Evolutionary conservation across 2,797 vertebrate species (phyloP), one percentile per base, ranked within the genome.

Genomic region (Darevskia nairensis): DNA sequence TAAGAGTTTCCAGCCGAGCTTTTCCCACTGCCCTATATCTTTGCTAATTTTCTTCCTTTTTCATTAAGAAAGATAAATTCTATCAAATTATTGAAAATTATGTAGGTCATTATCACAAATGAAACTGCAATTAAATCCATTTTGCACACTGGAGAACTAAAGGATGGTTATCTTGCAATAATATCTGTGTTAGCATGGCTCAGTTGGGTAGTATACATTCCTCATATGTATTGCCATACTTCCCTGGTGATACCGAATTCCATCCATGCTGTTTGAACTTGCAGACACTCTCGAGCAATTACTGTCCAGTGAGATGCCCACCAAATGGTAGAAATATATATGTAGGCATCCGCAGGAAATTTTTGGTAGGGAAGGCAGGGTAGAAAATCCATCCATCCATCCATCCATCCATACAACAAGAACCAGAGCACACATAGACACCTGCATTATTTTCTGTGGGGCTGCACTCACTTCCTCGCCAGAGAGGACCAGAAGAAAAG

Each of bases 21-120:
- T 95, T 93, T 86, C 82, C 71, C 81, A 86, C 35, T 91, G 81
- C 86, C 85, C 69, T 80, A 74, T 92, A 89, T 93, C 85, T 80
- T 90, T 92, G 69, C 91, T 93, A 93, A 95, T 95, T 94, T 93
- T 72, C 90, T 87, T 91, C 92, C 94, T 89, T 93, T 94, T 87
- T 68, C 76, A 94, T 95, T 93, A 95, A 92, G 89, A 94, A 94
- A 94, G 94, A 95, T 90, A 93, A 94, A 95, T 93, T 93, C 83
- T 88, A 89, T 90, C 86, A 91, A 94, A 92, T 94, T 94, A 94
- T 86, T 91, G 85, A 93, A 95, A 95, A 94, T 94, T 94, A 95
- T 94, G 90, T 94, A 88, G 91, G 92, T 92, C 92, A 91, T 96
- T 95, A 93, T 92, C 89, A 77, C 93, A 92, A 94, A 92, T 92